Evolutionary conservation across 2,113 vertebrate genomes (phyloP), one percentile per base, ranked within the genome.

Genomic region (Rhinopomastus cyanomelas): DNA sequence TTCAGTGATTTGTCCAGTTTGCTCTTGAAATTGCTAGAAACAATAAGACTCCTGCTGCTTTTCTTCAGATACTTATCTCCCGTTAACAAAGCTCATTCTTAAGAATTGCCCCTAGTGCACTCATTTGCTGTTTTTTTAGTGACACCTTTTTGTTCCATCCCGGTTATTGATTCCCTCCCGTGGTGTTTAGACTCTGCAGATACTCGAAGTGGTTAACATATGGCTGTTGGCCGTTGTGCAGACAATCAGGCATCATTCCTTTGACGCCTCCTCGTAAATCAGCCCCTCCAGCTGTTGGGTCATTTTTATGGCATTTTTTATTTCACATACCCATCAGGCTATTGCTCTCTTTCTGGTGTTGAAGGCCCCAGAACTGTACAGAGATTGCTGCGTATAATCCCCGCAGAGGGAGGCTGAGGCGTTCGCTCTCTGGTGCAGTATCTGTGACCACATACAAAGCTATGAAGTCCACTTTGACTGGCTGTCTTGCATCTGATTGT

Each of bases 201-300:
- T 56, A 77, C 26, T 77, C 67, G 42, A 74, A 86, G 52, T 27
- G 29, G 65, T 80, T 91, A 66, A 76, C 51, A 74, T 62, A 55
- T 4, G n/a, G 29, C 48, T 91, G 48, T 77, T 83, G 60, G 76
- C 91, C 34, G 30, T 56, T 78, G 68, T 78, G 77, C 73, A 85
- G 79, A 78, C 52, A 93, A 93, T 93, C 21, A 46, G 64, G 44
- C 73, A 86, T 83, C 25, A 48, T 89, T 80, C 20, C 18, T 88
- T 91, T 88, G 71, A 85, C n/a, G 26, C 62, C 17, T 69, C 34
- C 51, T 91, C 72, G 67, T 83, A 86, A 91, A 77, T 88, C 68
- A 88, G 26, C 5, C 21, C 16, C 52, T 57, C 20, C 18, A 78
- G 65, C 48, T 74, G 30, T 67, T 88, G 37, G 55, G 48, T 85